These are phyloP conservation scores for Amphimedon queenslandica DNA, from an alignment of 37 sponge, comb jelly and placozoan species.

Conservation along the genomic window DNA sequence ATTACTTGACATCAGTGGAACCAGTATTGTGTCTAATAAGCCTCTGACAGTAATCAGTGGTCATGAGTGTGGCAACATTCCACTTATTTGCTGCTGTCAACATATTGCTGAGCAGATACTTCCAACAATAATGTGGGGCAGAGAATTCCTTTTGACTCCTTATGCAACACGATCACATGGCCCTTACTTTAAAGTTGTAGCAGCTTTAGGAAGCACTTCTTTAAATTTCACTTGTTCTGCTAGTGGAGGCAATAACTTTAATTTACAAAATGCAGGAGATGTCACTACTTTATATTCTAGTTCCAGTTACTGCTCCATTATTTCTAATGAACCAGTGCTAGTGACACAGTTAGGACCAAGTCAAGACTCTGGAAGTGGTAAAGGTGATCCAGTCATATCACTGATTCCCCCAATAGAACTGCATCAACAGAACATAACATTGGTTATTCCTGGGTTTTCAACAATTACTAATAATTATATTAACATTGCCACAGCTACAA, in stretches of 20 bases:
- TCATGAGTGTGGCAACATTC: not conserved
- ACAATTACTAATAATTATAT: not conserved
- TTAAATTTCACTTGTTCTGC: not conserved
- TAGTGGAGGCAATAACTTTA: not conserved
- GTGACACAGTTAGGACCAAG: not conserved
- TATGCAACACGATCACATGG: not conserved
- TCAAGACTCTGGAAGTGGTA: not conserved
- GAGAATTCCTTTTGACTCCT: not conserved
- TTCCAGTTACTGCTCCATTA: not conserved
- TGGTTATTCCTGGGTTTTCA: not conserved
- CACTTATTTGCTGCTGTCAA: not conserved
- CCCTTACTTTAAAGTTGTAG: not conserved
- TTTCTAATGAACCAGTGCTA: not conserved
- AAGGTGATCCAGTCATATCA: not conserved
- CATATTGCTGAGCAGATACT: not conserved
- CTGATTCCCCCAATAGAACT: not conserved
- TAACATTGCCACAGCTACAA: not conserved
- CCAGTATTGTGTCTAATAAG: not conserved
- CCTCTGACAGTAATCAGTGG: not conserved
- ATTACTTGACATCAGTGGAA: not conserved
- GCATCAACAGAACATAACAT: not conserved
- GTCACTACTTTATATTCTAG: not conserved
- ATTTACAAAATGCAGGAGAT: not conserved
- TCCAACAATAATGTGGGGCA: not conserved
- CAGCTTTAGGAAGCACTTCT: not conserved